Percentiles rank a stretch among this genome's conserved stretches.
These are phyloP conservation scores for Helicoverpa zea DNA, from an alignment of 1,140 invertebrate genomes.

Conservation along the genomic window DNA sequence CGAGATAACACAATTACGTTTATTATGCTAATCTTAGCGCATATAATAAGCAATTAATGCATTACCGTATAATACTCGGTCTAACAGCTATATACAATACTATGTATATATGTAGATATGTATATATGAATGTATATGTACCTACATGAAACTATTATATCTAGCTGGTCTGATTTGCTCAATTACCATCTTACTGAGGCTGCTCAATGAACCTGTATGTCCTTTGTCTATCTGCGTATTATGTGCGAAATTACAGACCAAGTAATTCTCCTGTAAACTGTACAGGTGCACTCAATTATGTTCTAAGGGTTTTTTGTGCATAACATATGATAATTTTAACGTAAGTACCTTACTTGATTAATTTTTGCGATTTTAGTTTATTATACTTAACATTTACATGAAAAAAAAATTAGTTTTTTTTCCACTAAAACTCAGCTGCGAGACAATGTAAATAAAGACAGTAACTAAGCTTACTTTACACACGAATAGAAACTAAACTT, in stretches of 20 bases:
- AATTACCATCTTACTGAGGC: constrained; percentile 24
- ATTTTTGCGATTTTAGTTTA: too few relatives aligned
- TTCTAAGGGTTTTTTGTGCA: too few relatives aligned
- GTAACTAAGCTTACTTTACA: too few relatives aligned
- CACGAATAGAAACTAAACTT: too few relatives aligned
- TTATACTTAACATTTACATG: too few relatives aligned
- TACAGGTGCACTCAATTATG: neutral
- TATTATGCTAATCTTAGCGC: constrained; percentile 37
- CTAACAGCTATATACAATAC: neutral
- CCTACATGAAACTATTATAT: neutral
- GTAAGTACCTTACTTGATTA: too few relatives aligned
- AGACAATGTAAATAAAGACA: too few relatives aligned
- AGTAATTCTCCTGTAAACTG: neutral
- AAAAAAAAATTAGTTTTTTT: too few relatives aligned
- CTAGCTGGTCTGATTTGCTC: constrained; percentile 8
- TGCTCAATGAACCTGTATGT: constrained; percentile 3
- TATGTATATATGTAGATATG: neutral
- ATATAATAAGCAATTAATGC: constrained; percentile 42
- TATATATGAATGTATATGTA: neutral
- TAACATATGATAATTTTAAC: too few relatives aligned
- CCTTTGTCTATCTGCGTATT: constrained; percentile 11
- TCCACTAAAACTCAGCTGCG: too few relatives aligned
- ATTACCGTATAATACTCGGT: constrained; percentile 21
- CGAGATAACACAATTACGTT: constrained; percentile 31
- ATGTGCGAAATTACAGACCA: neutral